A percentile compares a stretch with the other conserved stretches of the same genome.
Evolutionary conservation across 2,113 vertebrate species (phyloP).

Genomic region (Campylomormyrus tamandua): DNA sequence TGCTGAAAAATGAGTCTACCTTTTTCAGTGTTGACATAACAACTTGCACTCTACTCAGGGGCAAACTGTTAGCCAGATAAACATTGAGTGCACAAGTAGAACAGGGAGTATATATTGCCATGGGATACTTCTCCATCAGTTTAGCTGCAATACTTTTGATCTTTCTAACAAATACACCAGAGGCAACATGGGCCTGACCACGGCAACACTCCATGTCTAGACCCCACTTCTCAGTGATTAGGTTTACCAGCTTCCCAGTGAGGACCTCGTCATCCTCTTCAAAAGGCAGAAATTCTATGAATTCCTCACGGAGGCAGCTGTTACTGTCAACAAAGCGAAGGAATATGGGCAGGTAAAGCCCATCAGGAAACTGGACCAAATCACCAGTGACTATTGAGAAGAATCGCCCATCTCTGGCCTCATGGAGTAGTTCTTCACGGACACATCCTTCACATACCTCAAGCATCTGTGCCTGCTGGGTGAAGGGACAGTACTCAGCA

Average conservation of each 20-base stretch:
- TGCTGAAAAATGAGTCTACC: constrained; percentile 64
- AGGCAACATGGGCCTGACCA: constrained; percentile 79
- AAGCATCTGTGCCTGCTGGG: constrained; percentile 75
- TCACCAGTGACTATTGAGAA: constrained; percentile 81
- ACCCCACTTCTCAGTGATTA: constrained; percentile 81
- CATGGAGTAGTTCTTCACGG: constrained; percentile 78
- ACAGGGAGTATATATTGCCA: constrained; percentile 72
- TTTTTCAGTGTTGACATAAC: constrained; percentile 74
- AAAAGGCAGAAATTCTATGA: constrained; percentile 74
- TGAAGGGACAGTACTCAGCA: constrained; percentile 66
- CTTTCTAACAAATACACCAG: constrained; percentile 74
- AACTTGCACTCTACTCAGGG: constrained; percentile 70
- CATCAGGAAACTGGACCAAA: constrained; percentile 67
- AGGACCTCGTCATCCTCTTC: constrained; percentile 66
- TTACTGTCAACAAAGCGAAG: constrained; percentile 79
- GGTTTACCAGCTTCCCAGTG: constrained; percentile 70
- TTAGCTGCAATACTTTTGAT: constrained; percentile 79
- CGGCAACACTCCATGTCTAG: constrained; percentile 86
- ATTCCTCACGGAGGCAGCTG: constrained; percentile 77
- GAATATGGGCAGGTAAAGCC: constrained; percentile 72
- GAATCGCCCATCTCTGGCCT: constrained; percentile 80
- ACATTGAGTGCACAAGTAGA: constrained; percentile 79
- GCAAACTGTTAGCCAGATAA: constrained; percentile 76
- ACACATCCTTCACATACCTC: constrained; percentile 81
- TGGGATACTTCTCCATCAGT: constrained; percentile 78